Evolutionary conservation across 2,888 invertebrate genomes (phyloP).

Genomic region (Aquatica leii): DNA sequence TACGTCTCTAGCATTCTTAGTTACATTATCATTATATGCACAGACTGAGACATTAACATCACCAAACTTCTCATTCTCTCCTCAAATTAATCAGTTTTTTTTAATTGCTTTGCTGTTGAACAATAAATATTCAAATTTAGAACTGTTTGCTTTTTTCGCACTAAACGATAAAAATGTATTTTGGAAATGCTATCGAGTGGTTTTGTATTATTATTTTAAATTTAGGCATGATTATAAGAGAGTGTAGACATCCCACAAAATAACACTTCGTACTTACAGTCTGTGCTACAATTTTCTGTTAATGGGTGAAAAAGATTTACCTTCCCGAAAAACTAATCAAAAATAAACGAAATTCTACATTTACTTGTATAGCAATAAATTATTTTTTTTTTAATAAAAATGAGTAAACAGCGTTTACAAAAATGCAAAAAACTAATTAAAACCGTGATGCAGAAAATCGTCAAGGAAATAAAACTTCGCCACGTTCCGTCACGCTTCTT

Average conservation of each 20-base stretch:
- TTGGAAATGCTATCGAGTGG: not conserved
- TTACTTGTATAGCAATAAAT: not conserved
- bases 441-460: not conserved
- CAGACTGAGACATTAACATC: not conserved
- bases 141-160: not conserved
- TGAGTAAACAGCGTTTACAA: not conserved
- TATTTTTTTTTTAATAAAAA: not conserved
- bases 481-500: no score
- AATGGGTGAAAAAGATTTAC: not conserved
- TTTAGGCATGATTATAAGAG: not conserved
- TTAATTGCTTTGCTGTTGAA: conserved; percentile 40
- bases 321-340: not conserved
- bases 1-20: no score
- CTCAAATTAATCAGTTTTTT: conserved; percentile 5
- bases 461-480: not conserved
- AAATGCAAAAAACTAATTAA: not conserved
- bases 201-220: not conserved
- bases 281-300: not conserved
- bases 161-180: not conserved
- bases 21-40: no score
- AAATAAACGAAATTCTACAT: not conserved
- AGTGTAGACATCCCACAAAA: not conserved
- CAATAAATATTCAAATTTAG: not conserved
- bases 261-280: no score
- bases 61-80: not conserved